Evolutionary conservation across 92 coral and sea anemone genomes (phyloP).

Genomic region (Paramuricea clavata): DNA sequence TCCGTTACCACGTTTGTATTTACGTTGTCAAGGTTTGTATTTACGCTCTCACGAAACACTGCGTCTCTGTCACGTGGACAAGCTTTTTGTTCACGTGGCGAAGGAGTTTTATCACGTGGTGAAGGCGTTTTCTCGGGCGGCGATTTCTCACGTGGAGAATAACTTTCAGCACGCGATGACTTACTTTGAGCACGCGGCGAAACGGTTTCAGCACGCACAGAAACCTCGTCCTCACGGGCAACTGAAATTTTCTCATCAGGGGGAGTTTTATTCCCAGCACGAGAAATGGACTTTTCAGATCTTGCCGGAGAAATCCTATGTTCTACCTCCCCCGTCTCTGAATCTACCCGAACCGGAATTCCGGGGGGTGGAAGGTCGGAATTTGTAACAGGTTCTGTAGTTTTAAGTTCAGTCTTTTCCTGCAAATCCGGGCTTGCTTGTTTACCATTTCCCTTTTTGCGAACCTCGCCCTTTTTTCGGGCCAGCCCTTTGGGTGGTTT

Average conservation of each 20-base stretch:
- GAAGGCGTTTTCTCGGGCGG: conserved; percentile 14
- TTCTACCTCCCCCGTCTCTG: conserved; percentile 91
- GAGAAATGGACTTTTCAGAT: conserved; percentile 35
- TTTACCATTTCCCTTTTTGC: conserved; percentile 3
- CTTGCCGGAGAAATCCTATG: conserved; percentile 47
- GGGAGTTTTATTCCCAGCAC: neutral
- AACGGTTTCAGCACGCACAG: neutral
- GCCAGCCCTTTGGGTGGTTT: conserved; percentile 41
- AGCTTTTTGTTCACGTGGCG: conserved; percentile 26
- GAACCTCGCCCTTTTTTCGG: conserved; percentile 20
- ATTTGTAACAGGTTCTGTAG: neutral
- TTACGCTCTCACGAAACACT: neutral
- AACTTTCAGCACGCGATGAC: neutral
- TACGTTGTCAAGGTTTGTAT: neutral
- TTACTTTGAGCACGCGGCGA: neutral
- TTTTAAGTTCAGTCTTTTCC: neutral
- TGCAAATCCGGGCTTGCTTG: neutral
- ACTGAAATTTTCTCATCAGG: neutral
- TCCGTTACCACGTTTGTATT: conserved; percentile 14
- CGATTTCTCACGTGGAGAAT: neutral
- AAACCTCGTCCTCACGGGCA: neutral
- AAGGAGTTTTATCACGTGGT: conserved; percentile 10
- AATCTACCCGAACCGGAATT: conserved; percentile 76
- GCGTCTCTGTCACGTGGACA: conserved; percentile 21
- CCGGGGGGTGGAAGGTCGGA: conserved; percentile 51